A percentile compares a stretch with the other conserved stretches of the same genome.
Evolutionary conservation across 2,888 invertebrate genomes (phyloP).

Genomic region (Stenodera caucasica): DNA sequence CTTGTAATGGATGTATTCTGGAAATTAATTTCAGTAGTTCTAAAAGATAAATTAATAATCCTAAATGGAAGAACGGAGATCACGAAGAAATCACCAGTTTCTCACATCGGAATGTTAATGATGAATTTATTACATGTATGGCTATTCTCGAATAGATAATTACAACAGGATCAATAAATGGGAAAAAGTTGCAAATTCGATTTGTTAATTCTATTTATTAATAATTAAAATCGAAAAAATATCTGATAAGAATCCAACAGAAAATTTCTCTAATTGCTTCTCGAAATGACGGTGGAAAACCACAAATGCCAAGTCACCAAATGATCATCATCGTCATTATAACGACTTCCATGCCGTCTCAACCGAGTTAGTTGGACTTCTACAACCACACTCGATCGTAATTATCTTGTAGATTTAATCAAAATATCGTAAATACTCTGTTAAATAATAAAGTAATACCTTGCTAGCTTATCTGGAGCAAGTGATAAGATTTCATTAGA

Average conservation of each 20-base stretch:
- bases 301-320: slow-evolving; percentile 45
- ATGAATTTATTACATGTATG: no score
- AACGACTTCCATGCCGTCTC: no score
- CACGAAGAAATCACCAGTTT: slow-evolving; percentile 28
- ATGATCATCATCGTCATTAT: slow-evolving; percentile 46
- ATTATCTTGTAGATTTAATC: slow-evolving; percentile 21
- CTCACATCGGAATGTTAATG: slow-evolving; percentile 19
- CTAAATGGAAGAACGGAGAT: slow-evolving; percentile 34
- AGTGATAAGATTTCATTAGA: no score
- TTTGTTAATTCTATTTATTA: background rate
- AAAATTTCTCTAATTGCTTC: slow-evolving; percentile 41
- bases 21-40: slow-evolving; percentile 51
- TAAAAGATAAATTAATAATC: slow-evolving; percentile 49
- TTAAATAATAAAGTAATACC: no score
- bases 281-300: slow-evolving; percentile 18
- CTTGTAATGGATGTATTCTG: slow-evolving; percentile 48
- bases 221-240: background rate
- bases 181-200: no score
- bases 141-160: no score
- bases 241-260: slow-evolving; percentile 27
- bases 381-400: no score
- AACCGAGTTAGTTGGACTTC: no score
- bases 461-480: no score
- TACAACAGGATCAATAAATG: no score
- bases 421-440: no score